Conservation (phyloP, 2,888 invertebrate genomes). For the Cosmorhoe ocellata region DNA sequence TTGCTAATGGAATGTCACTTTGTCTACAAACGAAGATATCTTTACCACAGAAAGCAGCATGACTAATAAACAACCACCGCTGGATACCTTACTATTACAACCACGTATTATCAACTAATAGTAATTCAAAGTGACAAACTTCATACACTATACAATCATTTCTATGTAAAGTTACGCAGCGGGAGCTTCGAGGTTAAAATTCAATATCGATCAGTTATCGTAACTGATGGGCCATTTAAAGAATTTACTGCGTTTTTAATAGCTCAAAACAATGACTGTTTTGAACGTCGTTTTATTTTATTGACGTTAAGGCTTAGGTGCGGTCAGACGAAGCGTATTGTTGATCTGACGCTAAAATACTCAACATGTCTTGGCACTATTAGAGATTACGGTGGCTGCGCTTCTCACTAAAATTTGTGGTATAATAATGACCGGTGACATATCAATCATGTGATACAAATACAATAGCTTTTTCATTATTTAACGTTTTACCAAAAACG, state of each 20-base stretch:
- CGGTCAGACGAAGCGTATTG: neutral
- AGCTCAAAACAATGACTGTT: slow-evolving; percentile 55
- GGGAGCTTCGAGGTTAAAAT: slow-evolving; percentile 53
- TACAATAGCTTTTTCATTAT: too few relatives aligned
- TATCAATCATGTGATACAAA: too few relatives aligned
- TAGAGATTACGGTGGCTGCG: too few relatives aligned
- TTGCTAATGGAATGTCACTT: too few relatives aligned
- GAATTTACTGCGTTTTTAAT: slow-evolving; percentile 53
- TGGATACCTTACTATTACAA: slow-evolving; percentile 50
- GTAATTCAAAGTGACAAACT: slow-evolving; percentile 62
- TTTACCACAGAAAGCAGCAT: slow-evolving; percentile 28
- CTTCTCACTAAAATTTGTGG: too few relatives aligned
- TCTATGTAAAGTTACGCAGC: slow-evolving; percentile 58
- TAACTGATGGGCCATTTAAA: slow-evolving; percentile 55
- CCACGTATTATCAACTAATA: slow-evolving; percentile 52
- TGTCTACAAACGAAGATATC: too few relatives aligned
- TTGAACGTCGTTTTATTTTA: slow-evolving; percentile 41
- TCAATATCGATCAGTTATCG: slow-evolving; percentile 53
- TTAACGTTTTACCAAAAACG: too few relatives aligned
- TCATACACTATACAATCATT: slow-evolving; percentile 50
- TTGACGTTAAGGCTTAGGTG: slow-evolving; percentile 28
- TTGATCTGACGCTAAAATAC: neutral
- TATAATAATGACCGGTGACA: too few relatives aligned
- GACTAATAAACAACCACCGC: slow-evolving; percentile 50
- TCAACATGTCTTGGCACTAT: too few relatives aligned